phyloP scores from a whole-genome alignment of 2,888 invertebrate species.

The Drosophila hamatofila region DNA sequence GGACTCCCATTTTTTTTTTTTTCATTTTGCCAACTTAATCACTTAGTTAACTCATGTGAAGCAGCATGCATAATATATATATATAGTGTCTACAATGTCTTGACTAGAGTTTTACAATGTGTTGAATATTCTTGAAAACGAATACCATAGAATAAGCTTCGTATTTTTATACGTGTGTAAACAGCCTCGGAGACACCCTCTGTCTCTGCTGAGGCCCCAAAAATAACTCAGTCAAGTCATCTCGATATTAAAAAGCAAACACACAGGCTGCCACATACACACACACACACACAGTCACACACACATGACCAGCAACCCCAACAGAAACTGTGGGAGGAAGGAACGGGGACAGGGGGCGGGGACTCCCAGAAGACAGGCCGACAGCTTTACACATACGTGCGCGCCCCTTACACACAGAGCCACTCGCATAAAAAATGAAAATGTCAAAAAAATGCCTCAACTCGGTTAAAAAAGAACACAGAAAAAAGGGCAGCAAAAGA shows the following conservation, averaged over 20 bases:
- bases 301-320: constrained; percentile 53
- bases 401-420: constrained; percentile 29
- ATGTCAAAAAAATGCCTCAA: constrained; percentile 71
- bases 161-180: constrained; percentile 28
- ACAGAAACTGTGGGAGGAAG: constrained; percentile 2
- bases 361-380: constrained; percentile 40
- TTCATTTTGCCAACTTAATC: background rate
- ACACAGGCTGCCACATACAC: constrained; percentile 29
- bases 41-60: background rate
- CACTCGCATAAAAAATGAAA: constrained; percentile 74
- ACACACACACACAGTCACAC: constrained; percentile 17
- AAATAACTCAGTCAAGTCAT: constrained; percentile 68
- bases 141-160: constrained; percentile 10
- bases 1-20: too few species aligned
- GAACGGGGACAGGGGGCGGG: constrained; percentile 2
- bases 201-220: constrained; percentile 35
- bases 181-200: constrained; percentile 43
- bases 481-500: constrained; percentile 21
- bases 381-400: constrained; percentile 63
- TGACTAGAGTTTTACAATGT: background rate
- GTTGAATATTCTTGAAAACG: background rate
- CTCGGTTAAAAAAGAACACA: constrained; percentile 61
- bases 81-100: background rate
- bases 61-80: background rate
- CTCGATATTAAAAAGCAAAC: constrained; percentile 66